Evolutionary conservation across 2,888 invertebrate genomes (phyloP).

Genomic region (Drosophila gaucha): DNA sequence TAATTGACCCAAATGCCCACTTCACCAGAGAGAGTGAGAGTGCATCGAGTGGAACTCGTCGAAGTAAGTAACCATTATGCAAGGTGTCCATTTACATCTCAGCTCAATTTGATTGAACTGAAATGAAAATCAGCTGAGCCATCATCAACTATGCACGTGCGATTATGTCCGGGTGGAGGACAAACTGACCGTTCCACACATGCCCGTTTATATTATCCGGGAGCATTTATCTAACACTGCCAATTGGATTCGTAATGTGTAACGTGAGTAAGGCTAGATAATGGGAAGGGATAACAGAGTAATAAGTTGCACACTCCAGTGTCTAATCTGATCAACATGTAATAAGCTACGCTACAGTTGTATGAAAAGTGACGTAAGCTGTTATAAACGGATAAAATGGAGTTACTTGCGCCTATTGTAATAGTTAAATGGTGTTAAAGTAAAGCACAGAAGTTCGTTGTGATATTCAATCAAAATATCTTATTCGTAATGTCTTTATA

Average conservation of each 20-base stretch:
- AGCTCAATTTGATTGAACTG: constrained; percentile 59
- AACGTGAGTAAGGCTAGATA: constrained; percentile 29
- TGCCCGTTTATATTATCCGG: constrained; percentile 56
- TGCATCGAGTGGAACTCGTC: background rate
- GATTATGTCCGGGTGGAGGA: background rate
- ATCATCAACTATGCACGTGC: constrained; percentile 10
- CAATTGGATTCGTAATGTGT: constrained; percentile 65
- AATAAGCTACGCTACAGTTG: constrained; percentile 18
- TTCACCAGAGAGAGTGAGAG: background rate
- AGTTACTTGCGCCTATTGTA: too few relatives aligned
- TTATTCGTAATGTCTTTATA: too few relatives aligned
- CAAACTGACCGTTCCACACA: constrained; percentile 47
- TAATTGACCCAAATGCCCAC: too few relatives aligned
- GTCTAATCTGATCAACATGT: constrained; percentile 37
- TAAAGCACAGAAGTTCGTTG: too few relatives aligned
- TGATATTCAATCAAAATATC: too few relatives aligned
- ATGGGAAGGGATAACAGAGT: constrained; percentile 50
- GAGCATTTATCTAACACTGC: constrained; percentile 66
- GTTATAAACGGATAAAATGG: too few relatives aligned
- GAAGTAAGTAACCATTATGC: background rate
- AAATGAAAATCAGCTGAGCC: constrained; percentile 59
- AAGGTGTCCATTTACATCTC: constrained; percentile 24
- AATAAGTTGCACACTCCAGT: constrained; percentile 49
- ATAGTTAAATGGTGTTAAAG: background rate
- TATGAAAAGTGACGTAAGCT: background rate